Evolutionary conservation across 2,888 invertebrate genomes (phyloP).

Genomic region (Actias luna): DNA sequence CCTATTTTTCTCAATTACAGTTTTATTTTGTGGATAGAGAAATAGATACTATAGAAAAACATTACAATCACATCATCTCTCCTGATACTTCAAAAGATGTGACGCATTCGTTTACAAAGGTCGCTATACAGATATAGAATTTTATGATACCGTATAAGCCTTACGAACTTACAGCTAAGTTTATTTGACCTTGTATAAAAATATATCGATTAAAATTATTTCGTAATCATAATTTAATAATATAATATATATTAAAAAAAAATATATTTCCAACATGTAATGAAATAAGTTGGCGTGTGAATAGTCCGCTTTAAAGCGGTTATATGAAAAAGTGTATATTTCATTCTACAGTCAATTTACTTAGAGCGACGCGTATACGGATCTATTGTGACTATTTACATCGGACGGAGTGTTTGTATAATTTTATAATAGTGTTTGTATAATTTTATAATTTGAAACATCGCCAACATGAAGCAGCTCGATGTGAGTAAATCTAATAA

Average conservation of each 20-base stretch:
- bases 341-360: neutral
- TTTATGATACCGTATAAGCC: too few relatives aligned
- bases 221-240: too few relatives aligned
- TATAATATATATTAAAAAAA: neutral
- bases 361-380: neutral
- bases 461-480: constrained; percentile 1
- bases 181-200: too few relatives aligned
- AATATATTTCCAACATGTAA: constrained; percentile 4
- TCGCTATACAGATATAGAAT: too few relatives aligned
- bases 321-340: neutral
- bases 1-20: too few relatives aligned
- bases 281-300: constrained; percentile 16
- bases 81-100: too few relatives aligned
- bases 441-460: constrained; percentile 3
- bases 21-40: too few relatives aligned
- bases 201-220: too few relatives aligned
- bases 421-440: neutral
- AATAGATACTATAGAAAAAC: too few relatives aligned
- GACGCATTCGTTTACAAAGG: too few relatives aligned
- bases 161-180: too few relatives aligned
- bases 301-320: constrained; percentile 19
- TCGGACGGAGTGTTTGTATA: neutral
- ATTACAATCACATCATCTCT: too few relatives aligned
- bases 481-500: constrained; percentile 1
- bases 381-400: neutral